Evolutionary conservation across 2,113 vertebrate genomes (phyloP).

Genomic region (Noturus placidus): DNA sequence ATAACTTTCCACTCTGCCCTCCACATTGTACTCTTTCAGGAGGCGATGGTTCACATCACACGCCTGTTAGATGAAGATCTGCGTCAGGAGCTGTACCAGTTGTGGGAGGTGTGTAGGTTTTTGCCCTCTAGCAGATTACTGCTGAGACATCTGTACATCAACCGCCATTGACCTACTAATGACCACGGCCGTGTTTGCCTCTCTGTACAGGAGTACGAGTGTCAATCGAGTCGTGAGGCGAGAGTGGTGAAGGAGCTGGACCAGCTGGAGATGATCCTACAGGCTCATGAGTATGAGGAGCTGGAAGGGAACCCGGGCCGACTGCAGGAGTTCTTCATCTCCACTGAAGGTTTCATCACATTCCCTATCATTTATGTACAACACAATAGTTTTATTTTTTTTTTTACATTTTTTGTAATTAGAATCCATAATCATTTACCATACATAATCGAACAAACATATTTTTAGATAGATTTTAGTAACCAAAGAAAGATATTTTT

Average conservation of each 20-base stretch:
- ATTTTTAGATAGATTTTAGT: background rate
- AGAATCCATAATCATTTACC: background rate
- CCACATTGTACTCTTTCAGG: constrained; percentile 67
- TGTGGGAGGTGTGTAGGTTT: constrained; percentile 84
- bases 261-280: constrained; percentile 95
- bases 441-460: background rate
- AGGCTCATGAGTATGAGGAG: constrained; percentile 93
- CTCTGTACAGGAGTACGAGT: constrained; percentile 85
- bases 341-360: constrained; percentile 72
- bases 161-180: background rate
- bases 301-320: constrained; percentile 84
- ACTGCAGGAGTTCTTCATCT: constrained; percentile 92
- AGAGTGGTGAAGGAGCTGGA: constrained; percentile 92
- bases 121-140: constrained; percentile 15
- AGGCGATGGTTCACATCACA: constrained; percentile 86
- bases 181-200: background rate
- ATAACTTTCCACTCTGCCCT: background rate
- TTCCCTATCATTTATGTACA: background rate
- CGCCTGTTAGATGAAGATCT: constrained; percentile 80
- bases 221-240: constrained; percentile 83
- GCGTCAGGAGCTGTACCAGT: constrained; percentile 83
- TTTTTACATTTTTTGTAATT: background rate
- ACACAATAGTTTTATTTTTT: background rate
- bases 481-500: too few relatives aligned
- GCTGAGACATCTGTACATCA: background rate